phyloP scores from a whole-genome alignment of 2,113 vertebrate species.

The Apaloderma vittatum region DNA sequence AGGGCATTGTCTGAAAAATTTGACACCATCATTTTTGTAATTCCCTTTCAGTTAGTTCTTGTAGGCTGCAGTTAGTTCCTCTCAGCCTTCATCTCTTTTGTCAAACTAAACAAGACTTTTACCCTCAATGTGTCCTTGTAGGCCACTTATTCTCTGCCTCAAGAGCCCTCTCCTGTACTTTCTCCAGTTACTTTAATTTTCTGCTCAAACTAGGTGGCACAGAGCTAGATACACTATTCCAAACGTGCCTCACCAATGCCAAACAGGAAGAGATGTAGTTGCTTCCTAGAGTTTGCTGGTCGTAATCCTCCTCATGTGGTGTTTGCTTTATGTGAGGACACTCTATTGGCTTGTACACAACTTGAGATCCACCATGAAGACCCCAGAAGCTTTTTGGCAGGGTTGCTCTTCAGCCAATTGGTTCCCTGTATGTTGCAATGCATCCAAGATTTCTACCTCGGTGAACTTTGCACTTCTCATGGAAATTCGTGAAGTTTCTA shows the following conservation, averaged over 20 bases:
- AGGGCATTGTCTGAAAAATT: not conserved
- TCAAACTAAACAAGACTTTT: not conserved
- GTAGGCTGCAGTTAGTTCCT: not conserved
- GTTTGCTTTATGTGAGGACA: not conserved
- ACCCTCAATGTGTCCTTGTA: not conserved
- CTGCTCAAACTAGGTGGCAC: not conserved
- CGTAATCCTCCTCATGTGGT: fast-evolving
- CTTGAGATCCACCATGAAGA: not conserved
- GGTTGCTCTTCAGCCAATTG: not conserved
- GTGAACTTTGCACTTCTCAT: not conserved
- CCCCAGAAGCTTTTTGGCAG: not conserved
- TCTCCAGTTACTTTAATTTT: not conserved
- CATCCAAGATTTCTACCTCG: not conserved
- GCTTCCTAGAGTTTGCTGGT: not conserved
- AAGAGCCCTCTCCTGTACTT: not conserved
- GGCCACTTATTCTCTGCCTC: not conserved
- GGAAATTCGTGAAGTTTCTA: not conserved
- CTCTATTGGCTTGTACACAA: not conserved
- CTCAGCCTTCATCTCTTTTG: not conserved
- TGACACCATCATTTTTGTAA: not conserved
- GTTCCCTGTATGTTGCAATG: fast-evolving
- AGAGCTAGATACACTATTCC: not conserved
- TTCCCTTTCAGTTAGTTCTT: not conserved
- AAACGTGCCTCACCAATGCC: not conserved
- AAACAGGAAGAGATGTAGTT: not conserved